Percentiles rank a stretch among this genome's conserved stretches.
These are phyloP conservation scores for Clitarchus hookeri DNA, from an alignment of 2,888 invertebrate species.

Conservation along the genomic window DNA sequence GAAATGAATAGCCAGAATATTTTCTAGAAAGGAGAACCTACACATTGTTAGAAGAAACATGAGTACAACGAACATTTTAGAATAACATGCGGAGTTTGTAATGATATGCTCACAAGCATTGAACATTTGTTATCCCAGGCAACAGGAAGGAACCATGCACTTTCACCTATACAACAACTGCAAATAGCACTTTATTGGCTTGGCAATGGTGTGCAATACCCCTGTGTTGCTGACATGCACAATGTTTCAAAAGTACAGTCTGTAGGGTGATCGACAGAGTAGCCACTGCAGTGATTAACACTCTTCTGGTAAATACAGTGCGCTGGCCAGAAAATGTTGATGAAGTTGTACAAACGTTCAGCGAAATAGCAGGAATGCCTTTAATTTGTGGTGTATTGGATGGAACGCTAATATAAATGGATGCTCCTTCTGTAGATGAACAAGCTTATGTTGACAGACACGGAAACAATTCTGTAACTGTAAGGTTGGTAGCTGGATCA, in stretches of 20 bases:
- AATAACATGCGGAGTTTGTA: neutral
- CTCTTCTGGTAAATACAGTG: neutral
- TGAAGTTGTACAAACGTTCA: neutral
- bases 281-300: neutral
- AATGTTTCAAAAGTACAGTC: constrained; percentile 15
- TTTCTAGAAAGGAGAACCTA: no score
- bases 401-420: constrained; percentile 16
- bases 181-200: neutral
- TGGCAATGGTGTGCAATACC: neutral
- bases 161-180: neutral
- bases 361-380: constrained; percentile 15
- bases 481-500: constrained; percentile 15
- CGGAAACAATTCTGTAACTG: constrained; percentile 20
- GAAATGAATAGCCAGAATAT: no score
- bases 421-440: no score
- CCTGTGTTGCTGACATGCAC: neutral
- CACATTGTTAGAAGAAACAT: no score
- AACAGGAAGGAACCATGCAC: neutral
- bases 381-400: constrained; percentile 22
- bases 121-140: neutral
- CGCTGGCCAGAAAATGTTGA: constrained; percentile 12
- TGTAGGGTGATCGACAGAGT: neutral
- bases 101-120: neutral
- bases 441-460: constrained; percentile 22
- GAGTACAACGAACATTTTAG: no score